These are phyloP conservation scores for Apodemia duryi DNA, from an alignment of 2,888 invertebrate species.

Conservation along the genomic window DNA sequence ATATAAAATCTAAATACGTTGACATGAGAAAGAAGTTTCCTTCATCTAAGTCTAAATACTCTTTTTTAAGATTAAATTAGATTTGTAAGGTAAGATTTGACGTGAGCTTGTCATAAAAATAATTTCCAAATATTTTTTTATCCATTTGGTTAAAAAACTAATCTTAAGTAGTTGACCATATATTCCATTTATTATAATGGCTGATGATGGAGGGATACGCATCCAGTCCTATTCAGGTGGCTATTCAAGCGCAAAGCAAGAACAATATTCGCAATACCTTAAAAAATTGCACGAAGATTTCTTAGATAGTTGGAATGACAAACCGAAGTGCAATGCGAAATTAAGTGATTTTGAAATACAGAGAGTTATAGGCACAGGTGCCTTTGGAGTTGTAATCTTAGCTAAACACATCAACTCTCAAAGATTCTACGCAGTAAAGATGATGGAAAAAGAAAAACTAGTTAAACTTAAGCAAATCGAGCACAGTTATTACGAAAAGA, in stretches of 20 bases:
- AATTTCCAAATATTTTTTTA: background rate
- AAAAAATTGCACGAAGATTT: constrained; percentile 57
- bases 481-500: constrained; percentile 94
- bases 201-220: constrained; percentile 38
- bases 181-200: constrained; percentile 35
- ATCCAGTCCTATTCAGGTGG: constrained; percentile 40
- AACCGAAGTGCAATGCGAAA: constrained; percentile 43
- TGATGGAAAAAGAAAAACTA: constrained; percentile 91
- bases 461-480: constrained; percentile 92
- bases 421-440: constrained; percentile 91
- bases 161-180: background rate
- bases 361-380: constrained; percentile 91
- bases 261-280: constrained; percentile 55
- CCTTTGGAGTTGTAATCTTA: constrained; percentile 92
- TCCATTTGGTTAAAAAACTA: background rate
- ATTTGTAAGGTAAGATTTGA: no score
- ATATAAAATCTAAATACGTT: no score
- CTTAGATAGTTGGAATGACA: constrained; percentile 61
- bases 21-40: no score
- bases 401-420: constrained; percentile 79
- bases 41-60: no score
- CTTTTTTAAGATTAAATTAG: no score
- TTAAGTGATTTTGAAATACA: constrained; percentile 84
- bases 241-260: constrained; percentile 53
- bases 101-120: background rate